These are phyloP conservation scores for Melierax canorus DNA, from an alignment of 2,113 vertebrate genomes.

Conservation along the genomic window DNA sequence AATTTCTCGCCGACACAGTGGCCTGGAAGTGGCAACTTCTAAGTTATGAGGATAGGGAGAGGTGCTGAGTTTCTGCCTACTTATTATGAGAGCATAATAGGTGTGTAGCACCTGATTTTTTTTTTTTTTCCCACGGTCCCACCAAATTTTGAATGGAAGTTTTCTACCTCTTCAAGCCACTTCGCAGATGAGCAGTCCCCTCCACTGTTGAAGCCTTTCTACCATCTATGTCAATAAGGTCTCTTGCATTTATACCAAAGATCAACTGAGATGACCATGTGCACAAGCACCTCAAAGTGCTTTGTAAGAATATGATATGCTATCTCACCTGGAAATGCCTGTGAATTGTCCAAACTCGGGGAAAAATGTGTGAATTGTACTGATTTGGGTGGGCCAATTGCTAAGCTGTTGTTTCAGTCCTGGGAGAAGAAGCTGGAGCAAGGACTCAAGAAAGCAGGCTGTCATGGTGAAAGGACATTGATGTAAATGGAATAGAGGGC, in stretches of 20 bases:
- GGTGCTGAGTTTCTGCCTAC: background rate
- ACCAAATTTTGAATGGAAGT: background rate
- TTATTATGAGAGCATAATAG: background rate
- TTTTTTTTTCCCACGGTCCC: background rate
- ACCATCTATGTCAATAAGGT: background rate
- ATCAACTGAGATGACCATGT: background rate
- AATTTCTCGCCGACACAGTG: background rate
- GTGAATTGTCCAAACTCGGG: background rate
- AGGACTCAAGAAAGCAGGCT: background rate
- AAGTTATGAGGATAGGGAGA: background rate
- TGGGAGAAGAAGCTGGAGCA: background rate
- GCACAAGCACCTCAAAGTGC: background rate
- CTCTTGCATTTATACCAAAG: background rate
- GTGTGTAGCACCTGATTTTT: background rate
- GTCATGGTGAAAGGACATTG: background rate
- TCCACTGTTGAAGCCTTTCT: background rate
- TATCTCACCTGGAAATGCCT: background rate
- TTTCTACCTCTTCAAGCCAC: background rate
- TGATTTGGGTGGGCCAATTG: background rate
- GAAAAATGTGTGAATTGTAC: background rate
- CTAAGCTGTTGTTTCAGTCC: background rate
- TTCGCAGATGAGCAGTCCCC: background rate
- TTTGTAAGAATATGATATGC: background rate
- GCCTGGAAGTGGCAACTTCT: background rate
- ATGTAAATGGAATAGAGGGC: background rate